Conservation (phyloP, 2,113 vertebrate species). For the Chionis minor region DNA sequence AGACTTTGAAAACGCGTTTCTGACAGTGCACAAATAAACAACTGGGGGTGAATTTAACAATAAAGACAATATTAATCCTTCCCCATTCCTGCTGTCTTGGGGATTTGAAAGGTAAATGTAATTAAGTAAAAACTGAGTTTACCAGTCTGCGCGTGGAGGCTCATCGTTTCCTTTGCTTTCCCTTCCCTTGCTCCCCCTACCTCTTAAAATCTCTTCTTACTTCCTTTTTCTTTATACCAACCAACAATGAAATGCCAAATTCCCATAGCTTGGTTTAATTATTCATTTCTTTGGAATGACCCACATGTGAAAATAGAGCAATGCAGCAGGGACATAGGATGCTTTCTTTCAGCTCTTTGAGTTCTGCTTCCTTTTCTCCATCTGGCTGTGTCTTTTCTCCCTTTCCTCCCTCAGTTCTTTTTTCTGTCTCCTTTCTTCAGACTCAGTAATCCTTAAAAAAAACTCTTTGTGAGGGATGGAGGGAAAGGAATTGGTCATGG, state of each 20-base stretch:
- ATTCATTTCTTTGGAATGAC: background rate
- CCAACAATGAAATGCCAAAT: background rate
- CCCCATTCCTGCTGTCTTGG: background rate
- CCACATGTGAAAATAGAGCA: background rate
- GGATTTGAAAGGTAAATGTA: background rate
- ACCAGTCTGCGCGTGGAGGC: background rate
- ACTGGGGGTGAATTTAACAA: background rate
- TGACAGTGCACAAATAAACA: constrained; percentile 17
- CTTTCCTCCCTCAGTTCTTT: background rate
- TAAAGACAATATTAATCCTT: constrained; percentile 16
- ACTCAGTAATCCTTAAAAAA: background rate
- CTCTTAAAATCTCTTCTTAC: background rate
- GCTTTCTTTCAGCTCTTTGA: background rate
- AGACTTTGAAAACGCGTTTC: background rate
- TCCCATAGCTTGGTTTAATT: background rate
- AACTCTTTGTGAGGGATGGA: background rate
- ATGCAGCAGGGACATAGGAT: background rate
- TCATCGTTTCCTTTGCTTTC: background rate
- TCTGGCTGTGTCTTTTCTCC: background rate
- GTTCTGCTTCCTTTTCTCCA: background rate
- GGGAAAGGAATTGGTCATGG: background rate
- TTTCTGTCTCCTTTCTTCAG: background rate
- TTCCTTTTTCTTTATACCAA: background rate
- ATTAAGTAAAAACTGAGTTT: background rate
- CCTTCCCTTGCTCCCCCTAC: background rate